These are phyloP conservation scores for Coturnix japonica DNA, from an alignment of 2,113 vertebrate species.

Conservation along the genomic window DNA sequence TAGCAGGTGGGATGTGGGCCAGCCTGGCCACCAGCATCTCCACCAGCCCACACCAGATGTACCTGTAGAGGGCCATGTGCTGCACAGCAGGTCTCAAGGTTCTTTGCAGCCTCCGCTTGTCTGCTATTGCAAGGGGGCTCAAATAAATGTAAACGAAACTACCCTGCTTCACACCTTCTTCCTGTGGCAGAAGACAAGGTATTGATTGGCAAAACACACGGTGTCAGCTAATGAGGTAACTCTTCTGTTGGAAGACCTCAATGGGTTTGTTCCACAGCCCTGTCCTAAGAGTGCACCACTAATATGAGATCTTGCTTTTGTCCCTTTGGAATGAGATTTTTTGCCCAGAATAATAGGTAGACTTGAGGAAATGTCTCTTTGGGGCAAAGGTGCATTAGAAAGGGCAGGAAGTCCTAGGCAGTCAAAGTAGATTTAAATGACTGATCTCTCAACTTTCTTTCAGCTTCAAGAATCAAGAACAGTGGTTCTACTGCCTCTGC, in stretches of 20 bases:
- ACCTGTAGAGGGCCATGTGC: fast-evolving
- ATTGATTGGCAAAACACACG: neutral
- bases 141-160: neutral
- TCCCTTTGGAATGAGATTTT: neutral
- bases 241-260: neutral
- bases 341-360: neutral
- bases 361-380: neutral
- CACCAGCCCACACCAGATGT: neutral
- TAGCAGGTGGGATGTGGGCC: fast-evolving
- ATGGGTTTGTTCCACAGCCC: neutral
- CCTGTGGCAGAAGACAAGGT: neutral
- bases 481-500: neutral
- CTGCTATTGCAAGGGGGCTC: neutral
- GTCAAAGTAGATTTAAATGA: neutral
- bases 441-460: neutral
- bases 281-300: neutral
- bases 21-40: neutral
- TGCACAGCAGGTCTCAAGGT: neutral
- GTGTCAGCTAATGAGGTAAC: neutral
- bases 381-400: neutral
- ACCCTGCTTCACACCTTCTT: neutral
- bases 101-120: neutral
- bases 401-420: neutral
- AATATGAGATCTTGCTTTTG: neutral
- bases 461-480: slow-evolving; percentile 47